These are phyloP conservation scores for Labrus mixtus DNA, from an alignment of 2,113 vertebrate genomes.

Conservation along the genomic window DNA sequence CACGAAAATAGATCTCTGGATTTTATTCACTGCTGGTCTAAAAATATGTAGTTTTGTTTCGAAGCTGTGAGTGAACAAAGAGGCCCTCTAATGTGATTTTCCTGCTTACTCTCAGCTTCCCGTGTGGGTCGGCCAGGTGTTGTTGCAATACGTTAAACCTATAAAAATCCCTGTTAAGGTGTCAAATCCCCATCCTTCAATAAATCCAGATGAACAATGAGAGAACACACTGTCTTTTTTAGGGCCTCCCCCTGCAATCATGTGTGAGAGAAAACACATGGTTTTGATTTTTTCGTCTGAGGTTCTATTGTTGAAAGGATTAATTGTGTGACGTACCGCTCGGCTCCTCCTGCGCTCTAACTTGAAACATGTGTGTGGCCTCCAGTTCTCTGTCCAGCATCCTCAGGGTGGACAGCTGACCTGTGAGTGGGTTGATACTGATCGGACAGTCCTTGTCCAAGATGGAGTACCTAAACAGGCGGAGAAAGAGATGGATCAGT, in stretches of 20 bases:
- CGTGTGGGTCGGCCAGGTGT: constrained; percentile 64
- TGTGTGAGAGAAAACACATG: constrained; percentile 52
- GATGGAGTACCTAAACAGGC: constrained; percentile 86
- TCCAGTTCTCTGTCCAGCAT: constrained; percentile 90
- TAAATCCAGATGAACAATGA: constrained; percentile 21
- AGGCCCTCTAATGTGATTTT: constrained; percentile 65
- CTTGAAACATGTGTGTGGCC: constrained; percentile 86
- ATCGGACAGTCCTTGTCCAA: constrained; percentile 83
- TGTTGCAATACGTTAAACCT: constrained; percentile 37
- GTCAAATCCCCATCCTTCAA: constrained; percentile 27
- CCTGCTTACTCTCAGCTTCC: constrained; percentile 40
- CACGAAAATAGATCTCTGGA: constrained; percentile 73
- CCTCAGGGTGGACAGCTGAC: constrained; percentile 85
- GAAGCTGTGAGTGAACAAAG: constrained; percentile 68
- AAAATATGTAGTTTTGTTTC: constrained; percentile 71
- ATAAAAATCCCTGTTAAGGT: constrained; percentile 52
- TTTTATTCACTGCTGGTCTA: constrained; percentile 69
- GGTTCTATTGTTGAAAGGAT: constrained; percentile 64
- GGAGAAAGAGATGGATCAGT: not conserved
- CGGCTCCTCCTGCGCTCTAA: constrained; percentile 88
- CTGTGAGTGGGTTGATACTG: constrained; percentile 76
- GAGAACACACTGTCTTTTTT: constrained; percentile 32
- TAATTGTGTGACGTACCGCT: constrained; percentile 76
- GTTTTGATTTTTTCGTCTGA: constrained; percentile 53
- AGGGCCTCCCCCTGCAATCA: constrained; percentile 26